Percentiles rank a stretch among this genome's conserved stretches.
Evolutionary conservation across 1,140 invertebrate genomes (phyloP).

Genomic region (Drosophila punjabiensis): DNA sequence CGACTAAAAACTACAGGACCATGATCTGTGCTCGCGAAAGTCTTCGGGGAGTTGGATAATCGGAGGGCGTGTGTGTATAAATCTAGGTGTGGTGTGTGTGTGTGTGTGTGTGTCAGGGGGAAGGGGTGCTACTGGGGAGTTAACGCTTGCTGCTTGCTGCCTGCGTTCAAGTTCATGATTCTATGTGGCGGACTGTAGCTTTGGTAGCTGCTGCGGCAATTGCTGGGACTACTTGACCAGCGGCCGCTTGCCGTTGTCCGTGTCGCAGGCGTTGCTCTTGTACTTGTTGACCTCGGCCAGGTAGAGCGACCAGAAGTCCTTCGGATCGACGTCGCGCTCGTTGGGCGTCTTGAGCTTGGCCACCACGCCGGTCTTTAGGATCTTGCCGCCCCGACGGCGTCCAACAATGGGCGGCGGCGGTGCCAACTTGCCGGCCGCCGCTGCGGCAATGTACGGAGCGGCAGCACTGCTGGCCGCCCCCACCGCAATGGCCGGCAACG

Average conservation of each 20-base stretch:
- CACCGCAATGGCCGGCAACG: constrained; percentile 80
- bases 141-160: constrained; percentile 15
- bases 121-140: neutral
- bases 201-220: constrained; percentile 10
- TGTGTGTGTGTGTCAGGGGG: neutral
- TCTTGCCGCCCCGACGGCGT: constrained; percentile 93
- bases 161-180: constrained; percentile 61
- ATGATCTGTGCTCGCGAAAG: neutral
- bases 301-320: constrained; percentile 96
- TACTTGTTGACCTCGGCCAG: constrained; percentile 97
- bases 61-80: neutral
- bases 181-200: constrained; percentile 3
- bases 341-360: constrained; percentile 92
- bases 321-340: constrained; percentile 88
- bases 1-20: constrained; percentile 11
- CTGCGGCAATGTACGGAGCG: constrained; percentile 83
- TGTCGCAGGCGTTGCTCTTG: constrained; percentile 95
- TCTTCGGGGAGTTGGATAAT: neutral
- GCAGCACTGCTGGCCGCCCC: constrained; percentile 61
- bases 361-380: constrained; percentile 95
- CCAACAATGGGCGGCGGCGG: constrained; percentile 87
- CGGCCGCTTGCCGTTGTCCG: constrained; percentile 95
- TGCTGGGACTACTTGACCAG: constrained; percentile 92
- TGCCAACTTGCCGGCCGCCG: constrained; percentile 78
- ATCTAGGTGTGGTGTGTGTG: neutral